Conservation (phyloP, 2,888 invertebrate species). For the Falcaria lacertinaria region DNA sequence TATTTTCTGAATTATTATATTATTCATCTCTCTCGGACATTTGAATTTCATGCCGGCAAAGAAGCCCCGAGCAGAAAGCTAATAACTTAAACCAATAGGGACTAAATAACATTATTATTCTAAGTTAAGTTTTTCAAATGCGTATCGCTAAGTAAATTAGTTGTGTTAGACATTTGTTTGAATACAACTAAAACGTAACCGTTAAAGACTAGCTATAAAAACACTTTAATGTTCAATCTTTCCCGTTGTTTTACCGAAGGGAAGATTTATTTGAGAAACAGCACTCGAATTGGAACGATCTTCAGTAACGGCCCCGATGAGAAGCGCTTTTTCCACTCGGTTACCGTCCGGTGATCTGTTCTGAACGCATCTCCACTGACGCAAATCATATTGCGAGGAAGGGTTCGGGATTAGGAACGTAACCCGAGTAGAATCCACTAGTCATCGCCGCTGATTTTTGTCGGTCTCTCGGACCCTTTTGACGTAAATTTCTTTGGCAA, state of each 20-base stretch:
- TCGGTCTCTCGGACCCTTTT: slow-evolving; percentile 32
- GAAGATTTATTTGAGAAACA: slow-evolving; percentile 25
- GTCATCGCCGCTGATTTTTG: slow-evolving; percentile 72
- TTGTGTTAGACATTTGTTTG: too few relatives aligned
- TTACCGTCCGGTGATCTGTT: slow-evolving; percentile 77
- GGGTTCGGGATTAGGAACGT: slow-evolving; percentile 68
- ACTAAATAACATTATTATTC: too few relatives aligned
- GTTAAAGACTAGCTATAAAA: background rate
- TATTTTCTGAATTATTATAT: background rate
- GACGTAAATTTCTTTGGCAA: slow-evolving; percentile 27
- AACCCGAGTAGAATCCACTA: slow-evolving; percentile 50
- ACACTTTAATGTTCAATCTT: slow-evolving; percentile 10
- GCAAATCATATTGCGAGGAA: slow-evolving; percentile 79
- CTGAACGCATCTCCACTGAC: slow-evolving; percentile 75
- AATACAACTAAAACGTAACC: too few relatives aligned
- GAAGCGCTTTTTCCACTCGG: slow-evolving; percentile 78
- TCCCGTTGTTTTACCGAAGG: slow-evolving; percentile 17
- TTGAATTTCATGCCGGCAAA: too few relatives aligned
- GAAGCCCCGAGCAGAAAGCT: too few relatives aligned
- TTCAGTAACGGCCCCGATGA: slow-evolving; percentile 62
- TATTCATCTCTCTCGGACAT: too few relatives aligned
- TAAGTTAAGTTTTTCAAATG: too few relatives aligned
- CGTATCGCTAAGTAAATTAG: too few relatives aligned
- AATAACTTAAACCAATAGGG: too few relatives aligned
- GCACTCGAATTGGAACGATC: slow-evolving; percentile 54